A percentile compares a stretch with the other conserved stretches of the same genome.
Conservation (phyloP, 1,140 invertebrate genomes). For the Rhopalosiphum padi region DNA sequence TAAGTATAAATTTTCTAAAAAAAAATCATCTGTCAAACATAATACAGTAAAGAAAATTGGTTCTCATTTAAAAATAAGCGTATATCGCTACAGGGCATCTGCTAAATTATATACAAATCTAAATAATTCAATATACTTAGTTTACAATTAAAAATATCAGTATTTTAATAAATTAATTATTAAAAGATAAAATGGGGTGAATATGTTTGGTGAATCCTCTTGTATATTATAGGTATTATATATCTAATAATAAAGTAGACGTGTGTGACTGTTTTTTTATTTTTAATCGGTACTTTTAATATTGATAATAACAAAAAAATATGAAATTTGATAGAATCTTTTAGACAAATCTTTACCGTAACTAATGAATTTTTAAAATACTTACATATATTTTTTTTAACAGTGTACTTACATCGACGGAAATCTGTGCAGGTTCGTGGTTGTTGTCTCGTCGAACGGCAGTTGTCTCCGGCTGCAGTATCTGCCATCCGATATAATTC, state of each 20-base stretch:
- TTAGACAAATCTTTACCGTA: background rate
- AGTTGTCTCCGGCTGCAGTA: background rate
- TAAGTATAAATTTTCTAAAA: background rate
- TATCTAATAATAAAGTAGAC: background rate
- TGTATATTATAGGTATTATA: background rate
- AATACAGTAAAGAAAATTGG: background rate
- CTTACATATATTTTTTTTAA: background rate
- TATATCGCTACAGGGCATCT: background rate
- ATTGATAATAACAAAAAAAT: background rate
- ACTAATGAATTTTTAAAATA: background rate
- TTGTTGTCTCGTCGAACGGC: background rate
- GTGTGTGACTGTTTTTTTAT: background rate
- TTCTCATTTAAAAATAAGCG: background rate
- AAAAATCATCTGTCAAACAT: background rate
- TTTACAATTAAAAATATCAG: background rate
- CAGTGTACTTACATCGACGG: background rate
- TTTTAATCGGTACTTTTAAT: background rate
- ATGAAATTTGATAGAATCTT: background rate
- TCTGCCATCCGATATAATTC: background rate
- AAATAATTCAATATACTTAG: background rate
- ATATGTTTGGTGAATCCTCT: background rate
- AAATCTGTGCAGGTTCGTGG: background rate
- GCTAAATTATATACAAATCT: background rate
- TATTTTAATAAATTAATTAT: background rate
- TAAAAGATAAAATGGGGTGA: background rate